Conservation (phyloP, 2,113 vertebrate genomes). For the Ictidomys tridecemlineatus region DNA sequence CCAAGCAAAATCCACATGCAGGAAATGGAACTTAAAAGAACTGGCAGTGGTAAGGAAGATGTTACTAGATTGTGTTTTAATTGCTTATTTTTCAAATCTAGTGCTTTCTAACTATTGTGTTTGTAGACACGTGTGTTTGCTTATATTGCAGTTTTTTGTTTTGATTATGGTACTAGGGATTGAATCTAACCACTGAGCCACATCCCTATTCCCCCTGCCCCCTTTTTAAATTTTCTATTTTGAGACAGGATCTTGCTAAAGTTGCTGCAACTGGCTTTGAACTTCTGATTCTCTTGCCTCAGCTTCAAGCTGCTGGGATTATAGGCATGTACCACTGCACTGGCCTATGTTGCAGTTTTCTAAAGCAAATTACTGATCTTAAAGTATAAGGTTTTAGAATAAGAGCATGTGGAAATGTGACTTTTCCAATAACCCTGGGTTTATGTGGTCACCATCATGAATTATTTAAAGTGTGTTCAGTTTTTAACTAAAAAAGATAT, state of each 20-base stretch:
- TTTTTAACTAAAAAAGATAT: background rate
- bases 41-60: conserved; percentile 93
- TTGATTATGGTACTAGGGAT: too few relatives aligned
- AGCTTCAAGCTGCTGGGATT: too few relatives aligned
- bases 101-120: background rate
- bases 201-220: too few relatives aligned
- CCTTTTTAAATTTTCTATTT: too few relatives aligned
- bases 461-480: conserved; percentile 30
- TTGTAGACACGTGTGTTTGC: background rate
- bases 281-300: too few relatives aligned
- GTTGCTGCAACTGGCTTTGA: too few relatives aligned
- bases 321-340: too few relatives aligned
- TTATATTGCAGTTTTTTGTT: background rate
- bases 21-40: conserved; percentile 99
- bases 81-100: conserved; percentile 3
- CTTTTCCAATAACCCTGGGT: background rate
- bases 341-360: background rate
- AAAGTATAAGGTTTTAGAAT: conserved; percentile 44
- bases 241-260: too few relatives aligned
- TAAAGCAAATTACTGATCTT: conserved; percentile 22
- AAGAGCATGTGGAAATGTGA: conserved; percentile 36
- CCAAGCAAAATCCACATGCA: conserved; percentile 99
- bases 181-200: too few relatives aligned
- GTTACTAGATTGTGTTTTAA: background rate
- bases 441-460: conserved; percentile 20